Base-by-base conservation (phyloP, 2,888 invertebrate genomes). In the Lasioglossum leucozonium region DNA sequence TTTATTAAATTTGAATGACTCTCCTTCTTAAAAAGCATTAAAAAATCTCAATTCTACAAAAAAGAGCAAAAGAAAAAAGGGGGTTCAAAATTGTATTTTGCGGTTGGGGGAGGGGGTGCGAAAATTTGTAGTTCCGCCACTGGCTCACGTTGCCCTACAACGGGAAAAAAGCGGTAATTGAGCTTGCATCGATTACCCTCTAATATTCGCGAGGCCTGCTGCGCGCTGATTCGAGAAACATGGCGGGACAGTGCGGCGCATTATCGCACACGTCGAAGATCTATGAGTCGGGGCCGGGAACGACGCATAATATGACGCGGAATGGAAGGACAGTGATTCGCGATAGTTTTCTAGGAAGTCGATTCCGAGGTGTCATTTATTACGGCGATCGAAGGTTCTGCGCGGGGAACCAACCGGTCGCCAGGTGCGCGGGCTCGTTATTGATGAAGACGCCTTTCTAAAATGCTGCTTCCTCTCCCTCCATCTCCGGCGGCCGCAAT, bases 371-470 rank as follows among this genome's bases (percentile, higher is more conserved):
- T 85, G 84, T 88, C 88, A 86, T 91, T 91, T 91, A 90, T 88
- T 88, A 89, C 75, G 55, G 51, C 72, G 86, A 89, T 88, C 89
- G 72, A 79, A 80, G 76, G 82, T 82, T 77, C 82, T 74, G 55
- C 47, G 77, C 47, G 71, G 72, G 72, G 72, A 87, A 91, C 89
- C 88, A 87, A 91, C 89, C 88, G 89, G 89, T 88, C 87, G 88
- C 89, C 89, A 86, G 91, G 82, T 89, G 86, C 82, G 69, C 71
- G 81, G 71, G 71, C 26, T 34, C 69, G 84, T 90, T 90, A 90
- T 90, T 82, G 89, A 89, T 89, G 88, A 90, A 88, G 89, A 90
- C 85, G 80, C 87, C 72, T 83, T 69, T 84, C 86, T 90, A 89
- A 87, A 84, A 87, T 77, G 84, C 30, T 67, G 62, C 58, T 67